Percentiles rank a stretch among this genome's conserved stretches.
phyloP scores from a whole-genome alignment of 2,888 invertebrate genomes.

The Cyaniris semiargus region DNA sequence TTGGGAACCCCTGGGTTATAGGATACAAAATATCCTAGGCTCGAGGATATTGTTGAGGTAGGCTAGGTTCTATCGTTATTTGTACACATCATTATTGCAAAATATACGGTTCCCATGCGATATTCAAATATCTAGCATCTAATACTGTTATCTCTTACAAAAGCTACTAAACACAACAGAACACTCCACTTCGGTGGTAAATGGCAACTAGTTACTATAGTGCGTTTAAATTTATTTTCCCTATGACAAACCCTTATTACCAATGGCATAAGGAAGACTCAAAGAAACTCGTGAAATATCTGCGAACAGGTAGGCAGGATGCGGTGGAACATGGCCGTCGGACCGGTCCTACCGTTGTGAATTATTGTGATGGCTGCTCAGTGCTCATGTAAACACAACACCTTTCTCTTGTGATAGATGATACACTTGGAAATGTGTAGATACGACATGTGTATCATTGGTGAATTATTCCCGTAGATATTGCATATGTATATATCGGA shows the following conservation, averaged over 20 bases:
- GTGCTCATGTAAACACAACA: background rate
- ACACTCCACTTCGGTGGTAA: background rate
- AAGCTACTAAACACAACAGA: background rate
- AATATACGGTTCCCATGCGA: no score
- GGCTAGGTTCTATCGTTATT: no score
- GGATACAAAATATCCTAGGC: no score
- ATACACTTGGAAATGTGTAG: background rate
- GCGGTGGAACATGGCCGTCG: background rate
- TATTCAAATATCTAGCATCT: no score
- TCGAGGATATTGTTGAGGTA: no score
- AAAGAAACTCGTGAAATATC: background rate
- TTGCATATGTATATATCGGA: no score
- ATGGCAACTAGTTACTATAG: background rate
- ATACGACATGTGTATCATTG: background rate
- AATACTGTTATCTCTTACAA: no score
- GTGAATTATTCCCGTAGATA: background rate
- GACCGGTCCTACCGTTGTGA: conserved; percentile 9
- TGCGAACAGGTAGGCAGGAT: background rate
- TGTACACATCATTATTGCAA: no score
- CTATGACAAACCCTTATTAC: background rate
- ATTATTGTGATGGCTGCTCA: background rate
- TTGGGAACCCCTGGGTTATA: no score
- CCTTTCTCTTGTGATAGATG: conserved; percentile 14
- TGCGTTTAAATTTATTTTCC: background rate
- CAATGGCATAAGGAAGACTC: background rate